phyloP scores from a whole-genome alignment of 1,140 invertebrate genomes.

The Gryllus bimaculatus region DNA sequence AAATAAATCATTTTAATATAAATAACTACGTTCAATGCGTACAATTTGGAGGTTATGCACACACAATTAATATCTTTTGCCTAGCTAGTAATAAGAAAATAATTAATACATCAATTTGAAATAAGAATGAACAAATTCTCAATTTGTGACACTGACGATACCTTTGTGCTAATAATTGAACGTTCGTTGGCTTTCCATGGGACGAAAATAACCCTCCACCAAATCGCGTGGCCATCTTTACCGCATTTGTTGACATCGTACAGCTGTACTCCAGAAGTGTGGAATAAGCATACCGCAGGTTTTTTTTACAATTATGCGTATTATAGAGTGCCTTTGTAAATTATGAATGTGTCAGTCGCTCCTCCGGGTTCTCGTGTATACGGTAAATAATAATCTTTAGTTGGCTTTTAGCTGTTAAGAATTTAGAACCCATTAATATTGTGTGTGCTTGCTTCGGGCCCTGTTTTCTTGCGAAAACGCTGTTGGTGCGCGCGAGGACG shows the following conservation, averaged over 20 bases:
- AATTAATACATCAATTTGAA: too few species aligned
- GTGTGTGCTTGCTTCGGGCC: slow-evolving; percentile 18
- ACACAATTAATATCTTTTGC: too few species aligned
- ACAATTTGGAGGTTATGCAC: too few species aligned
- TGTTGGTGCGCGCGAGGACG: background rate
- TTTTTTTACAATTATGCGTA: background rate
- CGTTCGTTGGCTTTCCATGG: too few species aligned
- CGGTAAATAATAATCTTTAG: slow-evolving; percentile 11
- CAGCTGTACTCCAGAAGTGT: background rate
- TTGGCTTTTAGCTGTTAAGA: background rate
- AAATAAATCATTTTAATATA: too few species aligned
- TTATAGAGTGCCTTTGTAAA: background rate
- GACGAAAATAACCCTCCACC: too few species aligned
- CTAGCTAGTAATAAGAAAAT: too few species aligned
- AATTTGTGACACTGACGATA: too few species aligned
- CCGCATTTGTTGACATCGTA: background rate
- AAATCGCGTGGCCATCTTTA: background rate
- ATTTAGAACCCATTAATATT: background rate
- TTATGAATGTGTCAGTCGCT: slow-evolving; percentile 13
- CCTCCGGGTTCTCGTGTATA: slow-evolving; percentile 14
- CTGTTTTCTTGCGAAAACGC: background rate
- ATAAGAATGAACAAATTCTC: too few species aligned
- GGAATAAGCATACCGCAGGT: background rate
- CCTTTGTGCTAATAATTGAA: too few species aligned
- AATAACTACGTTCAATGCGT: too few species aligned